phyloP scores from a whole-genome alignment of 2,113 vertebrate species.

The Anas platyrhynchos region DNA sequence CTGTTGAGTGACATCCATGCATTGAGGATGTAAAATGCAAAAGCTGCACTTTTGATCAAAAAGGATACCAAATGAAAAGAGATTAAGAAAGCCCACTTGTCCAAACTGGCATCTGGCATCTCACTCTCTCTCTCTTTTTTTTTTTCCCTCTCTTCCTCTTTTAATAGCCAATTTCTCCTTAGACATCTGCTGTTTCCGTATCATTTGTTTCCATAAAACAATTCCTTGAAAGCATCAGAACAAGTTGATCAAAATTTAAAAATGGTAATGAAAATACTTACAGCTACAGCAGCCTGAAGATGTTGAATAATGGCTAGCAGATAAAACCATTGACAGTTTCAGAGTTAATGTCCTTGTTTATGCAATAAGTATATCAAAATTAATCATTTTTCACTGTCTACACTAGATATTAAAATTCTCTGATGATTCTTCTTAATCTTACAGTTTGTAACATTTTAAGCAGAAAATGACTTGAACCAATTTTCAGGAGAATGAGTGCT shows the following conservation, averaged over 20 bases:
- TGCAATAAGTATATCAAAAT: neutral
- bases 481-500: neutral
- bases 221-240: neutral
- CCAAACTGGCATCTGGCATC: accelerated
- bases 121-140: neutral
- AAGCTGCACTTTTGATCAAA: neutral
- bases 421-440: neutral
- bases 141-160: neutral
- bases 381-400: neutral
- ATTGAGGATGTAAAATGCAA: neutral
- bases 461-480: neutral
- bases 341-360: neutral
- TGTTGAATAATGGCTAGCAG: neutral
- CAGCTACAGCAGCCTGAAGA: neutral
- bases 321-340: neutral
- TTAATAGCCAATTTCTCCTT: neutral
- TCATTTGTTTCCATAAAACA: neutral
- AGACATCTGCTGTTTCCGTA: neutral
- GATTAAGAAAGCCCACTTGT: neutral
- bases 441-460: neutral
- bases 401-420: neutral
- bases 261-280: neutral
- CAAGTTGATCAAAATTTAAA: neutral
- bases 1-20: neutral
- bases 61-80: neutral